A percentile compares a stretch with the other conserved stretches of the same genome.
phyloP scores from a whole-genome alignment of 37 sponge, comb jelly and placozoan species.

The Agelas oroides region DNA sequence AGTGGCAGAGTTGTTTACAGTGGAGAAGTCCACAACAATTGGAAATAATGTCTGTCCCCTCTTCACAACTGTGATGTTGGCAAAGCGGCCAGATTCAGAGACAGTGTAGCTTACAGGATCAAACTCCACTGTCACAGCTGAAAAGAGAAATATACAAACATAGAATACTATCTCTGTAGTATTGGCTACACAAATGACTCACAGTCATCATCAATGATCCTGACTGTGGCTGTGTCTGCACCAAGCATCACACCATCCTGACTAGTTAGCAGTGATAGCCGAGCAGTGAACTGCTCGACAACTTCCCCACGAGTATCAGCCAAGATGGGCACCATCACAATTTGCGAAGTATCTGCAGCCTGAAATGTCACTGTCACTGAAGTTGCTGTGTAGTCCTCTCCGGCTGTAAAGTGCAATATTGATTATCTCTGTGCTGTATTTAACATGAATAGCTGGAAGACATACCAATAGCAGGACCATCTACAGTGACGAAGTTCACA shows the following conservation, averaged over 20 bases:
- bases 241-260: neutral
- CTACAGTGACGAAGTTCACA: neutral
- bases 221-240: neutral
- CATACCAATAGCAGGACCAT: neutral
- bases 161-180: no score
- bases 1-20: neutral
- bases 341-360: no score
- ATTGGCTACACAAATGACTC: neutral
- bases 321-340: no score
- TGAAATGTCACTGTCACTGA: no score
- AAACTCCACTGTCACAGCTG: constrained; percentile 21
- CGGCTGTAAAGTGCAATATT: no score
- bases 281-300: no score
- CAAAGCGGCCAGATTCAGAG: neutral
- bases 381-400: no score
- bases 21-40: neutral
- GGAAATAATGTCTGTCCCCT: neutral
- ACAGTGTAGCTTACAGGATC: constrained; percentile 2
- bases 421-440: no score
- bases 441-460: no score
- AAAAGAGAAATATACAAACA: neutral
- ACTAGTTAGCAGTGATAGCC: no score
- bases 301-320: no score
- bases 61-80: neutral
- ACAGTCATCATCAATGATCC: constrained; percentile 43